phyloP scores from a whole-genome alignment of 2,797 vertebrate genomes.

The Bradypus variegatus region DNA sequence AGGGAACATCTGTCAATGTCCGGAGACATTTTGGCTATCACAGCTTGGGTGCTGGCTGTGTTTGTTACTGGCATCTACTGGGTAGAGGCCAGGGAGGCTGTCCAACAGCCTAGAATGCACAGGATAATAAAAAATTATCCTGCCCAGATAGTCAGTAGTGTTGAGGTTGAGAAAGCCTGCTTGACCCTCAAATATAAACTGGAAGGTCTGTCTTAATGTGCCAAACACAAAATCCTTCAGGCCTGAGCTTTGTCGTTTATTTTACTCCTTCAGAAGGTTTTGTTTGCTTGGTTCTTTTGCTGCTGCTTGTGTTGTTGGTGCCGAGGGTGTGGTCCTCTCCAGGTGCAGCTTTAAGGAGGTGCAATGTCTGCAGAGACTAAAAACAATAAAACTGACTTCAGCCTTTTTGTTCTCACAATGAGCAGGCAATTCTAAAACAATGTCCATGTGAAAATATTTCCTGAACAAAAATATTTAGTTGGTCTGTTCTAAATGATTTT shows the following conservation, averaged over 20 bases:
- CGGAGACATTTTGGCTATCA: neutral
- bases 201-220: neutral
- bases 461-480: neutral
- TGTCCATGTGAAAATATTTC: neutral
- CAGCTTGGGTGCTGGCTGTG: neutral
- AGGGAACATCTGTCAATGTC: neutral
- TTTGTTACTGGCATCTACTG: neutral
- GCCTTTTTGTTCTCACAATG: neutral
- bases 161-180: neutral
- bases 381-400: neutral
- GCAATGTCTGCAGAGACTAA: neutral
- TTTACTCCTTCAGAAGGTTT: neutral
- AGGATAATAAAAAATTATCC: neutral
- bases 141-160: no score
- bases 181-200: neutral
- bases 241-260: neutral
- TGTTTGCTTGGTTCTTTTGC: neutral
- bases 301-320: neutral
- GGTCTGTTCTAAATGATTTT: conserved; percentile 1
- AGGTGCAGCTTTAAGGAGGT: neutral
- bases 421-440: neutral
- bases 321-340: neutral
- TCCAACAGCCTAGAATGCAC: accelerated
- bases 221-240: neutral
- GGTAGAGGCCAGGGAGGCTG: neutral